These are phyloP conservation scores for Cephus nigrinus DNA, from an alignment of 2,888 invertebrate genomes.

Conservation along the genomic window DNA sequence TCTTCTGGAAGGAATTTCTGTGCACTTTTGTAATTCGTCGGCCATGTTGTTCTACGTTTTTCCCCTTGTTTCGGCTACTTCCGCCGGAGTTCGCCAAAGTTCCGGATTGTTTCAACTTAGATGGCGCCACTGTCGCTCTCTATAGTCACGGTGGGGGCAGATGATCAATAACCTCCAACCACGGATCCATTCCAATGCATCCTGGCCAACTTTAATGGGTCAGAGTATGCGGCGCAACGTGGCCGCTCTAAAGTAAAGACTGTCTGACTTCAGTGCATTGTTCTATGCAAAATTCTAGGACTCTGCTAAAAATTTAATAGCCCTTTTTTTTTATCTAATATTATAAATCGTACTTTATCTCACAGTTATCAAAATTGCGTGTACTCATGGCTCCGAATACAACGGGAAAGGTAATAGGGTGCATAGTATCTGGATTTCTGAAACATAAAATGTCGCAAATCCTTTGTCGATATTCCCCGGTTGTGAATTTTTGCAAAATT, in stretches of 20 bases:
- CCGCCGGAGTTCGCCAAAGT: not conserved
- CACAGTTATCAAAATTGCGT: not conserved
- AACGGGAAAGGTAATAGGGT: not conserved
- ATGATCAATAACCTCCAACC: not conserved
- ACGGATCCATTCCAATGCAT: not conserved
- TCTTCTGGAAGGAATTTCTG: not conserved
- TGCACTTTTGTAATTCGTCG: not conserved
- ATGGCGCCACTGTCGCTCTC: not conserved
- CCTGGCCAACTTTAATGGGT: not conserved
- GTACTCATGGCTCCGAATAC: not conserved
- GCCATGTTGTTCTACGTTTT: not conserved
- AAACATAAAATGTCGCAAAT: too few relatives aligned
- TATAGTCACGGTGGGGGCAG: not conserved
- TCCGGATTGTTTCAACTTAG: not conserved
- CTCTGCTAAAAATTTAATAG: not conserved
- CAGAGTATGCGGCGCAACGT: not conserved
- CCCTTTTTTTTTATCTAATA: not conserved
- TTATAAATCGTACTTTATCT: not conserved
- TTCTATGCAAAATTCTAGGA: not conserved
- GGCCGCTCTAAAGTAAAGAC: not conserved
- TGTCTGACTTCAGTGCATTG: not conserved
- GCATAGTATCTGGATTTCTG: not conserved
- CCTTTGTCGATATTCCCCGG: too few relatives aligned
- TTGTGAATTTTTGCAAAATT: too few relatives aligned
- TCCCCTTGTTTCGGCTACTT: not conserved